Evolutionary conservation across 2,888 invertebrate genomes (phyloP).

Genomic region (Parochlus steinenii): DNA sequence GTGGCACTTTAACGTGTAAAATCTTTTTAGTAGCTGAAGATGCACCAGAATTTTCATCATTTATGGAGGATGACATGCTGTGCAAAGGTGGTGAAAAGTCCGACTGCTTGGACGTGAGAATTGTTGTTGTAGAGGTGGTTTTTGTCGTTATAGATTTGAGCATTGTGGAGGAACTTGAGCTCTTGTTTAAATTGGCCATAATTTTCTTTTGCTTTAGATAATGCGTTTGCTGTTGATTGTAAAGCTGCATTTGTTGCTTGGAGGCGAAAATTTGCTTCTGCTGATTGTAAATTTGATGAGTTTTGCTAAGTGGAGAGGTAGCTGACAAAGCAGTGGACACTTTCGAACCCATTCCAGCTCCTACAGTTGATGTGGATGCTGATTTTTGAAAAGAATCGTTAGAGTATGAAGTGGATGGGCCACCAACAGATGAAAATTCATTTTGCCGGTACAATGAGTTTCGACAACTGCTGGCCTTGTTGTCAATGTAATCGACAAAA

Average conservation of each 20-base stretch:
- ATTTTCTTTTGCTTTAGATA: slow-evolving; percentile 13
- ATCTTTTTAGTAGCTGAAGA: too few relatives aligned
- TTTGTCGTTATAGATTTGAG: slow-evolving; percentile 10
- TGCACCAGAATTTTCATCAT: slow-evolving; percentile 4
- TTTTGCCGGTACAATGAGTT: too few relatives aligned
- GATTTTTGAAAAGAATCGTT: not conserved
- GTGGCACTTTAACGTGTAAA: not conserved
- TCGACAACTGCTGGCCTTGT: slow-evolving; percentile 9
- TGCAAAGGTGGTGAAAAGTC: not conserved
- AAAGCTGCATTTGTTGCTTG: slow-evolving; percentile 26
- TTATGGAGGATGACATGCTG: slow-evolving; percentile 2
- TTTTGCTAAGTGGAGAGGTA: not conserved
- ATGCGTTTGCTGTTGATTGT: slow-evolving; percentile 16
- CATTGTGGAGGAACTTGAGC: slow-evolving; percentile 3
- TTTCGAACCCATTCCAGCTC: not conserved
- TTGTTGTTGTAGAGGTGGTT: slow-evolving; percentile 10
- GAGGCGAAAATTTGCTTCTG: slow-evolving; percentile 21
- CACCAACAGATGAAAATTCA: not conserved
- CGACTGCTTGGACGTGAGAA: slow-evolving; percentile 3
- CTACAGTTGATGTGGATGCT: not conserved
- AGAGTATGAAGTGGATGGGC: not conserved
- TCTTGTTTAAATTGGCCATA: too few relatives aligned
- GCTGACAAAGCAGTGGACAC: not conserved
- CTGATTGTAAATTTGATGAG: slow-evolving; percentile 11
- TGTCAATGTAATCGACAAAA: slow-evolving; percentile 10